Conservation (phyloP, 2,113 vertebrate species). For the Sceloporus tristichus region DNA sequence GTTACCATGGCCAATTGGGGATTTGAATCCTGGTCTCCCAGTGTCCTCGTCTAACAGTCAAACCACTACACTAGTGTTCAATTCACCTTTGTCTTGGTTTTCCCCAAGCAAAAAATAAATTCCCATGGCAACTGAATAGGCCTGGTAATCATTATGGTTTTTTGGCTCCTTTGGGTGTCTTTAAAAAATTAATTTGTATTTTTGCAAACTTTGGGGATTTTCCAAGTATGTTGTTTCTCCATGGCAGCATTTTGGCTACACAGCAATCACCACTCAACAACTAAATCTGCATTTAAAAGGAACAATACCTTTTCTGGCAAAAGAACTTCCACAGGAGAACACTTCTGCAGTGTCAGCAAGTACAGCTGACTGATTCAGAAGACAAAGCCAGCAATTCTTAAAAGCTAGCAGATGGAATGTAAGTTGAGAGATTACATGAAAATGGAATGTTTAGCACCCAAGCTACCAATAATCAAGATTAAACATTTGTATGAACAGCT, state of each 20-base stretch:
- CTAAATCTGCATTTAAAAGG: not conserved
- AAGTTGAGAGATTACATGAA: slow-evolving; percentile 44
- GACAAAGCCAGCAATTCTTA: slow-evolving; percentile 49
- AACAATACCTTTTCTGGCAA: slow-evolving; percentile 53
- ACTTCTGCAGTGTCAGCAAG: slow-evolving; percentile 65
- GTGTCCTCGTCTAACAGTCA: too few species aligned
- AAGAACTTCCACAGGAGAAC: slow-evolving; percentile 59
- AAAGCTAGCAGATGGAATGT: slow-evolving; percentile 59
- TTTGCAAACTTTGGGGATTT: not conserved
- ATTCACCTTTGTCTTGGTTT: not conserved
- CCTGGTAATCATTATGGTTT: not conserved
- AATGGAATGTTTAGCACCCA: slow-evolving; percentile 57
- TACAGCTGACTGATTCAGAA: slow-evolving; percentile 50
- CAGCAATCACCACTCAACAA: not conserved
- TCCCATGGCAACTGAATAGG: not conserved
- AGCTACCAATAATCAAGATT: slow-evolving; percentile 48
- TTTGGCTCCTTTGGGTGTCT: not conserved
- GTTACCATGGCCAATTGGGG: too few species aligned
- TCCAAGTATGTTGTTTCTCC: not conserved
- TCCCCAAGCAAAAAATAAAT: not conserved
- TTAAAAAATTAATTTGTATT: not conserved
- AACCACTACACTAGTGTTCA: not conserved
- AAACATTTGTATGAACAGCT: slow-evolving; percentile 67
- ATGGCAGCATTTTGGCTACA: not conserved
- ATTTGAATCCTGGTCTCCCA: too few species aligned